Evolutionary conservation across 2,888 invertebrate species (phyloP).

Genomic region (Marronus borbonicus): DNA sequence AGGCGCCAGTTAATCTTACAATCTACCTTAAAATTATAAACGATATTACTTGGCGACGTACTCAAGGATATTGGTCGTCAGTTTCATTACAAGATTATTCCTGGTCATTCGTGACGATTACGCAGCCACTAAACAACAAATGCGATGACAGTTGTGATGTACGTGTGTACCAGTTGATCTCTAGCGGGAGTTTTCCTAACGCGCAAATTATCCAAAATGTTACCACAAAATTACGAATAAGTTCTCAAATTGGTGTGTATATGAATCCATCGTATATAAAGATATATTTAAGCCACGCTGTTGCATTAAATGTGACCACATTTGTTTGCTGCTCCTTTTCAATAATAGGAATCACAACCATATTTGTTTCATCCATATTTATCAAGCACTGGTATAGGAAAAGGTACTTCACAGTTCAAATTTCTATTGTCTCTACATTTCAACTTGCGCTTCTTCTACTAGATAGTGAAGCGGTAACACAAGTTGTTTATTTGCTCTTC

Average conservation of each 20-base stretch:
- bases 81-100: neutral
- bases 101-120: conserved; percentile 7
- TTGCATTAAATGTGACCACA: neutral
- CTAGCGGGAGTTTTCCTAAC: neutral
- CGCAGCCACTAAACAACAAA: neutral
- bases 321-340: neutral
- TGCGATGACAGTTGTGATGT: neutral
- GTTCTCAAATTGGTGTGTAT: conserved; percentile 7
- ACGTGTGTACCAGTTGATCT: neutral
- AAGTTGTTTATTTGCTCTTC: conserved; percentile 12
- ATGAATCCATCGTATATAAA: conserved; percentile 3
- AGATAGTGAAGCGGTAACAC: conserved; percentile 6
- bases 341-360: conserved; percentile 11
- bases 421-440: conserved; percentile 12
- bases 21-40: conserved; percentile 14
- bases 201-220: neutral
- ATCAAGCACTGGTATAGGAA: conserved; percentile 28
- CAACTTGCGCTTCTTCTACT: conserved; percentile 10
- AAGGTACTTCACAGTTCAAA: conserved; percentile 29
- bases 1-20: neutral
- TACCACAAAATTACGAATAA: neutral
- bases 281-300: neutral
- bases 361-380: conserved; percentile 5
- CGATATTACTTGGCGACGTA: neutral
- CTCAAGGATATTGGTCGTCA: neutral